These are phyloP conservation scores for Psammodynastes pulverulentus DNA, from an alignment of 2,113 vertebrate genomes.

Conservation along the genomic window DNA sequence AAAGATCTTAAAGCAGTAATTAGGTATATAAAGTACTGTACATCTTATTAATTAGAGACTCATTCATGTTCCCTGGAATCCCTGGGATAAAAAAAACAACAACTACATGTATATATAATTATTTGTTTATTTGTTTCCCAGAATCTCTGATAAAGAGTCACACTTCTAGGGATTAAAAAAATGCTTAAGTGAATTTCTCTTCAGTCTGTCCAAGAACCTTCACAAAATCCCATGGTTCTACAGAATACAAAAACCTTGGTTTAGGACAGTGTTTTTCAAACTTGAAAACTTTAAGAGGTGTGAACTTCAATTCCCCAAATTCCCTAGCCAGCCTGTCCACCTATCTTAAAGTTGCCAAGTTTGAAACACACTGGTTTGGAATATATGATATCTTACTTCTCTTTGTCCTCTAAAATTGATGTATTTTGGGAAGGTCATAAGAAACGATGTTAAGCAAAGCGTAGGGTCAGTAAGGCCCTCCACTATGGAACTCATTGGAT, in stretches of 20 bases:
- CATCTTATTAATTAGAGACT: background rate
- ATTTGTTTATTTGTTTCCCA: background rate
- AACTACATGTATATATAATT: background rate
- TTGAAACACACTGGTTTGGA: background rate
- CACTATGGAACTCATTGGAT: background rate
- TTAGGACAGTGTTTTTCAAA: background rate
- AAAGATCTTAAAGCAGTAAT: background rate
- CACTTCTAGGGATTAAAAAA: background rate
- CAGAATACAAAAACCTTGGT: background rate
- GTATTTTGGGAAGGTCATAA: background rate
- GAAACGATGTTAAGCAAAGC: background rate
- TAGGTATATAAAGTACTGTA: background rate
- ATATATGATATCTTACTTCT: background rate
- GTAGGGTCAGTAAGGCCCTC: background rate
- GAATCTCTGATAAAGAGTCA: background rate
- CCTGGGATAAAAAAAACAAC: background rate
- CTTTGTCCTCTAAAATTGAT: background rate
- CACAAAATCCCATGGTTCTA: background rate
- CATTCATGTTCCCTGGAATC: background rate
- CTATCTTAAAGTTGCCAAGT: background rate
- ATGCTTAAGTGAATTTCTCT: background rate
- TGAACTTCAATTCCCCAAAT: background rate
- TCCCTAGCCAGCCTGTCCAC: background rate
- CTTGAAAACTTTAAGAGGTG: background rate
- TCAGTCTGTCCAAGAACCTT: background rate